Conservation (phyloP, 2,797 vertebrate species). For the Erethizon dorsatum region DNA sequence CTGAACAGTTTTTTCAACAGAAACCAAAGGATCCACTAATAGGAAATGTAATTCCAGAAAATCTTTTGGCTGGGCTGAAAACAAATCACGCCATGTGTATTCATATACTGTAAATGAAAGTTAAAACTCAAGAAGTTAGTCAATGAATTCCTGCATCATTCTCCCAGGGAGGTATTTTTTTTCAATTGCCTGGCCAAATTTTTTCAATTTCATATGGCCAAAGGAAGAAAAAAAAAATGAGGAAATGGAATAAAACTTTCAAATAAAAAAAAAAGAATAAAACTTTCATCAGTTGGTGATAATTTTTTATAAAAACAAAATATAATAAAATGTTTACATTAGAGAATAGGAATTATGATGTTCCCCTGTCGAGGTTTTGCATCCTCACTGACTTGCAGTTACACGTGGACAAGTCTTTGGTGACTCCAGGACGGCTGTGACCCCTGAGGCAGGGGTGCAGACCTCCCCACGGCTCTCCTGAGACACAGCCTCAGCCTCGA, state of each 20-base stretch:
- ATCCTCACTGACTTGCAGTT: background rate
- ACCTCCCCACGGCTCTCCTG: background rate
- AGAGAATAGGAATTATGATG: conserved; percentile 8
- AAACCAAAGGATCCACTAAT: conserved; percentile 19
- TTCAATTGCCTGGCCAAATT: background rate
- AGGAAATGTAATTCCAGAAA: conserved; percentile 36
- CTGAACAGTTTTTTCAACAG: conserved; percentile 16
- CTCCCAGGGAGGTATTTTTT: background rate
- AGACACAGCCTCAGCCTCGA: background rate
- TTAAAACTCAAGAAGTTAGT: conserved; percentile 31
- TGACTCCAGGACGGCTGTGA: background rate
- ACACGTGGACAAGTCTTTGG: background rate
- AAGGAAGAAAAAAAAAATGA: background rate
- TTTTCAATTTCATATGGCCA: background rate
- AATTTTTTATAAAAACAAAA: background rate
- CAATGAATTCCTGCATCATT: background rate
- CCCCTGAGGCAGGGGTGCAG: background rate
- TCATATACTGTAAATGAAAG: background rate
- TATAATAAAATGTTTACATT: conserved; percentile 14
- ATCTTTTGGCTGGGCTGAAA: background rate
- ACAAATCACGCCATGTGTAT: background rate
- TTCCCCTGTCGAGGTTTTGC: background rate
- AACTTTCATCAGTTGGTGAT: background rate
- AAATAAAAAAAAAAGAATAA: background rate
- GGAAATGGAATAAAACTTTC: background rate